Base-by-base conservation (phyloP, 2,797 vertebrate genomes). In the Anabas testudineus region DNA sequence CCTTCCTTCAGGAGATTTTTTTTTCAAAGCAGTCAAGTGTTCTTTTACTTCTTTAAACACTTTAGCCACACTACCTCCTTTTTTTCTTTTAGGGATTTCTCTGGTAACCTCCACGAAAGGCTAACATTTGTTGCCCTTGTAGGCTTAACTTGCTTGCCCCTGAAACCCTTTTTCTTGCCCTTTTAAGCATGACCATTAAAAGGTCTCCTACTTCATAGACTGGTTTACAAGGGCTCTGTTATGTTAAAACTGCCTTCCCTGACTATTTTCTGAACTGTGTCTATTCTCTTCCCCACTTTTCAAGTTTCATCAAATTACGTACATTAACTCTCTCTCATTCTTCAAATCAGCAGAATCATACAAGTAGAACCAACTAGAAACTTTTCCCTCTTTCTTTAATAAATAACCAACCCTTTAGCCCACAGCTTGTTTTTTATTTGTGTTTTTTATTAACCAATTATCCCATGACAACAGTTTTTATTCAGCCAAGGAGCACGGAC, bases 391-490 rank as follows among this genome's bases (percentile, higher is more conserved):
- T 61, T 41, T 49, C 22, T 21, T 65, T 43, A 48, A 66, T 92
- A 95, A 76, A 87, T 74, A 41, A 77, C 62, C 71, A 67, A 56
- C 66, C 55, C 54, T 76, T 71, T 26, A 63, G 24, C 51, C 36
- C 78, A 57, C 53, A 10, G 90, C 88, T 91, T 92, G 92, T 93
- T 93, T 94, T 95, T 93, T 93, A 70, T 56, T 34, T 28, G 42
- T 94, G 93, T 77, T 73, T 89, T 88, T 90, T 86, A 86, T 95
- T 93, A 94, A 94, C 92, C 97, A 97, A 97, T 97, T 95, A 96
- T 97, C 95, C 95, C 96, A 96, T 97, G 96, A 97, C 95, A 94
- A 94, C 92, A 90, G 94, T 95, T 96, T 96, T 97, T 96, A 95
- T 97, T 96, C 95, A 95, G 93, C 95, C 95, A 95, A 94, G 94